Evolutionary conservation across 2,113 vertebrate genomes (phyloP), one percentile per base, ranked within the genome.

Genomic region (Chascanopsetta lugubris): DNA sequence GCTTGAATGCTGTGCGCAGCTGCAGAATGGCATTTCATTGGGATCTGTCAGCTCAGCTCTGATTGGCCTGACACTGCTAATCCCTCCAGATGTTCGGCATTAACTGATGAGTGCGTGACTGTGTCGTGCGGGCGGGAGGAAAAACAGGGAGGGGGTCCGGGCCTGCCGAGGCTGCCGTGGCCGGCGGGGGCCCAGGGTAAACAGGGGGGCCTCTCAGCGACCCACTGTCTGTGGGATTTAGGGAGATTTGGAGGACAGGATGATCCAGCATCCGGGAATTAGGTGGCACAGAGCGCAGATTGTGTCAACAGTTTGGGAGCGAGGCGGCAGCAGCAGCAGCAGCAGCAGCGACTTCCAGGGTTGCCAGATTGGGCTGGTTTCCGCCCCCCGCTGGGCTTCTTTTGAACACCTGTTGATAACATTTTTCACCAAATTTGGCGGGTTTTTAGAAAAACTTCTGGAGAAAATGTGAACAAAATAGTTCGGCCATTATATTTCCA

Each of bases 1-100:
- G 30, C 71, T 61, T 89, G 66, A 93, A 91, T 83, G 80, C 85
- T 63, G 71, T 90, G 90, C 82, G 88, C 95, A 96, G 94, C 93
- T 95, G 93, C 89, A 92, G 84, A 92, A 87, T 77, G 85, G 87
- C 81, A 87, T 90, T 91, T 92, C 77, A 61, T 87, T 75, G 87
- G 85, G 91, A 92, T 94, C 92, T 90, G 87, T 94, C 92, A 92
- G 91, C 85, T 82, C 84, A 60, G 32, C 59, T 6, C 89, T 83
- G 86, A 85, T 85, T 92, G 90, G 85, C 85, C 90, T 87, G 90
- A 89, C 80, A 77, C 85, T 42, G 88, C 85, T 91, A 85, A 88
- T 84, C 86, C 87, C 89, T 89, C 92, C 93, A 95, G 93, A 94
- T 94, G 94, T 92, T 93, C 81, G 69, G 84, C 79, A 80, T 90